phyloP scores from a whole-genome alignment of 2,888 invertebrate species.

The Parnassius smintheus region DNA sequence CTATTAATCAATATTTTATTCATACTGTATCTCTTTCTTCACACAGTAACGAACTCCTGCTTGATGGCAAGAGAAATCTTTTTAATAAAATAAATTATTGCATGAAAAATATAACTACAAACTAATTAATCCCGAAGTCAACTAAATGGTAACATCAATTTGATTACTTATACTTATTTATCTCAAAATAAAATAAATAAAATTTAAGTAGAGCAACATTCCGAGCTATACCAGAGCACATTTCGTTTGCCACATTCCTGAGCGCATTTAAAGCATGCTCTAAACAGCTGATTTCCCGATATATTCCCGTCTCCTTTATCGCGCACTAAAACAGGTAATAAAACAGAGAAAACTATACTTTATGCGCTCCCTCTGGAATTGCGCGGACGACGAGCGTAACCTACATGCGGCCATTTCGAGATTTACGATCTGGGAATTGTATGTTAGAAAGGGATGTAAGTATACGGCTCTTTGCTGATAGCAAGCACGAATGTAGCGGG shows the following conservation, averaged over 20 bases:
- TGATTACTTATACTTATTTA: too few species aligned
- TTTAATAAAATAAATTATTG: too few species aligned
- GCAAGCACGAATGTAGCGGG: conserved; percentile 64
- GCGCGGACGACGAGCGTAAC: conserved; percentile 80
- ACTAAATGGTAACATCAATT: too few species aligned
- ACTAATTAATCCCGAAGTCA: too few species aligned
- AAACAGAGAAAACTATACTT: conserved; percentile 81
- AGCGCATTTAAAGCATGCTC: conserved; percentile 79
- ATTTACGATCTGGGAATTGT: conserved; percentile 83
- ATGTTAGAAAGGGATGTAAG: conserved; percentile 78
- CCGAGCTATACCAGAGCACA: conserved; percentile 57
- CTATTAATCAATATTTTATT: too few species aligned
- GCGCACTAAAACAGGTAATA: conserved; percentile 74
- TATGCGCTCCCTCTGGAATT: conserved; percentile 74
- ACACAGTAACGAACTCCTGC: too few species aligned
- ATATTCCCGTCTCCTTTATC: conserved; percentile 79
- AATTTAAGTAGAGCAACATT: conserved; percentile 61
- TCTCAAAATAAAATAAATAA: background rate
- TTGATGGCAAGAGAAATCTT: too few species aligned
- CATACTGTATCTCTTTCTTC: too few species aligned
- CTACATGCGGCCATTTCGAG: conserved; percentile 82
- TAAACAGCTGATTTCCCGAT: conserved; percentile 79
- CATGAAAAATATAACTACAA: too few species aligned
- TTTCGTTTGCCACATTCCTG: conserved; percentile 79
- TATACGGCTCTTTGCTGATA: conserved; percentile 74